Evolutionary conservation across 2,113 vertebrate genomes (phyloP), one percentile per base, ranked within the genome.

Genomic region (Pseudopipra pipra): DNA sequence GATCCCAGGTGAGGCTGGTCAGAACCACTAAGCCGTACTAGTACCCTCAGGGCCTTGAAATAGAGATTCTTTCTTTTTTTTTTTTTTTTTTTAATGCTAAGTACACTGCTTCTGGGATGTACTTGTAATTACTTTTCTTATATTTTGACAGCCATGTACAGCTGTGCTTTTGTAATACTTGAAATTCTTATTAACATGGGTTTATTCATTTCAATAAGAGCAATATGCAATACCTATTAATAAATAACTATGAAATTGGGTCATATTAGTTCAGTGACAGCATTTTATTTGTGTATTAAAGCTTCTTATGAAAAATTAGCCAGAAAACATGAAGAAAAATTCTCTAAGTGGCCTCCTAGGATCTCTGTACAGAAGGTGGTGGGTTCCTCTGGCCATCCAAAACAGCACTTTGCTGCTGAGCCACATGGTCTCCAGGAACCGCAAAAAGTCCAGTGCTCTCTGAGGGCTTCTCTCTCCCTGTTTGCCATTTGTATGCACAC

Each of bases 191-290:
- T 91, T 93, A 86, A 87, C 6, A 2, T 31, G 47, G 5, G 3
- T n/a, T 77, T 84, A 67, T 77, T 93, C 54, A 76, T 80, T 92
- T 85, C 59, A 70, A 27, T 62, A 91, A 84, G 25, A 91, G 58
- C 31, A 91, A 63, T 58, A 68, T n/a, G 44, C 14, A 89, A 77
- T 77, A 70, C 14, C 39, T 81, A 39, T 82, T 94, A 66, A 92
- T 91, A 95, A 86, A 79, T 81, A 93, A 93, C 95, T 94, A 89
- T 55, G 62, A 86, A 90, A 84, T 41, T 80, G 33, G 68, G 75
- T 90, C 51, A 78, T 49, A 86, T 71, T 68, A 78, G 65, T 85
- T 93, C 80, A 86, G 31, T 44, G 47, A 46, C 23, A 51, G 83
- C 58, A 43, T 68, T 79, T 95, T 63, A 66, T 65, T 95, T 91